These are phyloP conservation scores for Encarsia formosa DNA, from an alignment of 2,888 invertebrate genomes.

Conservation along the genomic window DNA sequence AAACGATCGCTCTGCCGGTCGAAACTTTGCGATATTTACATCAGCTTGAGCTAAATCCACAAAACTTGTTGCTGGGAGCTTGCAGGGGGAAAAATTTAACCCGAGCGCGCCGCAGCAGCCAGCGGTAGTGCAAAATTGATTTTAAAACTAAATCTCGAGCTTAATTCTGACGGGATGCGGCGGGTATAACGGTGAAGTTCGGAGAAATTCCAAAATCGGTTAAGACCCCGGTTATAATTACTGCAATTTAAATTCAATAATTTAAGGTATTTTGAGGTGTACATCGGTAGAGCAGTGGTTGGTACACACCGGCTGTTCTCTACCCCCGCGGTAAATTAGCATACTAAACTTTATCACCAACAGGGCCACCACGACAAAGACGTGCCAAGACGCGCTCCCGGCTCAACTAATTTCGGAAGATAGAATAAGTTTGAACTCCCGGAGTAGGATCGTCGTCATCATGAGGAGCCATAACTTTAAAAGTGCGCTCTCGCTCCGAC, in stretches of 20 bases:
- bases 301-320: constrained; percentile 43
- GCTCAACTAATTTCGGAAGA: constrained; percentile 52
- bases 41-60: constrained; percentile 5
- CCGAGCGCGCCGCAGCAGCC: too few relatives aligned
- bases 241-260: constrained; percentile 52
- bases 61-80: constrained; percentile 25
- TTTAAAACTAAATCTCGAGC: constrained; percentile 20
- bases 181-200: too few relatives aligned
- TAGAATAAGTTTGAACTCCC: constrained; percentile 46
- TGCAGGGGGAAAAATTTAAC: too few relatives aligned
- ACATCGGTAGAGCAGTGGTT: not conserved
- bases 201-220: too few relatives aligned
- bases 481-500: not conserved
- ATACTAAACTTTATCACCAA: constrained; percentile 53
- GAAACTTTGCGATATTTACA: constrained; percentile 17
- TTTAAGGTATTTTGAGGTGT: constrained; percentile 47
- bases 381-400: constrained; percentile 50
- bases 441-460: too few relatives aligned
- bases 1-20: constrained; percentile 3
- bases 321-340: constrained; percentile 46
- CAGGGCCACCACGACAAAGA: constrained; percentile 52
- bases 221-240: constrained; percentile 44
- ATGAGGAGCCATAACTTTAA: not conserved
- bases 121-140: constrained; percentile 16
- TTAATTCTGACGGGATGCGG: too few relatives aligned